Percentiles rank a stretch among this genome's conserved stretches.
Conservation (phyloP, 30 jellyfish, hydroid and myxozoan species). For the Cassiopea xamachana region DNA sequence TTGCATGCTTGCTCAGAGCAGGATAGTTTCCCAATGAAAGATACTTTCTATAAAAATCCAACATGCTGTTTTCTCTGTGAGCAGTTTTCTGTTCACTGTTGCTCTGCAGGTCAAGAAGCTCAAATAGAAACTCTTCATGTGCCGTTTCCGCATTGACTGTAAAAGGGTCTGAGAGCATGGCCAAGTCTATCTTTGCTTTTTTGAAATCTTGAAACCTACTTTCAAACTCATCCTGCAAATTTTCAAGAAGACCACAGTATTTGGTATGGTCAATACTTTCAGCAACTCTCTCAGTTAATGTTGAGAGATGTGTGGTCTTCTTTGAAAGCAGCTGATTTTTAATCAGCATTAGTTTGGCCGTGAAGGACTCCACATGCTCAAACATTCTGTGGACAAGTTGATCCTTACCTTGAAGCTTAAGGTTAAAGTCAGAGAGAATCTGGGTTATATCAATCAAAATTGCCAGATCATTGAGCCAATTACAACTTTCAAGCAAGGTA, state of each 20-base stretch:
- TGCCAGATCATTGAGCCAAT: slow-evolving; percentile 60
- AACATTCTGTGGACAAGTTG: slow-evolving; percentile 39
- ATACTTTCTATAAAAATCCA: slow-evolving; percentile 11
- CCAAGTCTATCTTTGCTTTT: slow-evolving; percentile 22
- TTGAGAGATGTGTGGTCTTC: slow-evolving; percentile 50
- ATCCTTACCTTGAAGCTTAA: slow-evolving; percentile 35
- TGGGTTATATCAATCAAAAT: slow-evolving; percentile 40
- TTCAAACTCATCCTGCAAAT: slow-evolving; percentile 37
- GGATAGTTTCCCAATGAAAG: slow-evolving; percentile 10
- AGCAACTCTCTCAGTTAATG: slow-evolving; percentile 26
- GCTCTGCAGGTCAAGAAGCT: slow-evolving; percentile 43
- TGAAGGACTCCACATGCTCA: slow-evolving; percentile 49
- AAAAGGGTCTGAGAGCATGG: slow-evolving; percentile 45
- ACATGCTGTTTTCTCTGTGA: slow-evolving; percentile 35
- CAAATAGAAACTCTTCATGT: slow-evolving; percentile 3
- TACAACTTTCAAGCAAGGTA: background rate
- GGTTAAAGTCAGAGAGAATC: slow-evolving; percentile 37
- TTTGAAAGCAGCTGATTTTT: slow-evolving; percentile 41
- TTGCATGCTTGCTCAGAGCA: slow-evolving; percentile 26
- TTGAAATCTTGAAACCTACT: slow-evolving; percentile 35
- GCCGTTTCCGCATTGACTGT: slow-evolving; percentile 28
- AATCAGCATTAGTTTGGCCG: slow-evolving; percentile 32
- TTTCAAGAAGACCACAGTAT: slow-evolving; percentile 42
- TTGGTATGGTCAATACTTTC: slow-evolving; percentile 36
- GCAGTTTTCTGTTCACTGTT: slow-evolving; percentile 37